These are phyloP conservation scores for Peromyscus polionotus DNA, from an alignment of 2,113 vertebrate species.

Conservation along the genomic window DNA sequence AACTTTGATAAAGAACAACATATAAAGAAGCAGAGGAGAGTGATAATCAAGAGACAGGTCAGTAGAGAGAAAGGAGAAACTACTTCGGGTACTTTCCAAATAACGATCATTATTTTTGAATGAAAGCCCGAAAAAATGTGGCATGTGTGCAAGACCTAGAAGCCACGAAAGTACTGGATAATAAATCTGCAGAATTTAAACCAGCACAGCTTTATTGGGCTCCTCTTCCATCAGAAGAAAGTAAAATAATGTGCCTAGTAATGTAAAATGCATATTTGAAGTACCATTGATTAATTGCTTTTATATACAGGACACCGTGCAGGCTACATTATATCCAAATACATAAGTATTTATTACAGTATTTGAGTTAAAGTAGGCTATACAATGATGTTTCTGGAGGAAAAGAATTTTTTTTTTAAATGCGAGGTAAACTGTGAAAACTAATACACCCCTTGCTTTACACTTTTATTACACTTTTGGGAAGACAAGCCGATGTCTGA, in stretches of 20 bases:
- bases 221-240: neutral
- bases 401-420: neutral
- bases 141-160: neutral
- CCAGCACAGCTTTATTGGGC: neutral
- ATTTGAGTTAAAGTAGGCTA: neutral
- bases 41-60: neutral
- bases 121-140: neutral
- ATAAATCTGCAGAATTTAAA: neutral
- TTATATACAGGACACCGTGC: neutral
- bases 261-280: neutral
- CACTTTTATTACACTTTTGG: neutral
- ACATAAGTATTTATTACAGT: neutral
- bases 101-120: neutral
- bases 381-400: constrained; percentile 5
- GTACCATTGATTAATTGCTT: neutral
- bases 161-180: neutral
- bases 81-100: neutral
- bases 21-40: neutral
- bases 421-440: neutral
- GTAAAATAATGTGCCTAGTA: neutral
- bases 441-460: neutral
- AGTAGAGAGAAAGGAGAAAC: neutral
- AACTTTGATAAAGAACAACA: neutral
- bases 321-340: neutral
- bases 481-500: neutral